Base-by-base conservation (phyloP, 2,888 invertebrate species). In the Cheilosia vulpina region DNA sequence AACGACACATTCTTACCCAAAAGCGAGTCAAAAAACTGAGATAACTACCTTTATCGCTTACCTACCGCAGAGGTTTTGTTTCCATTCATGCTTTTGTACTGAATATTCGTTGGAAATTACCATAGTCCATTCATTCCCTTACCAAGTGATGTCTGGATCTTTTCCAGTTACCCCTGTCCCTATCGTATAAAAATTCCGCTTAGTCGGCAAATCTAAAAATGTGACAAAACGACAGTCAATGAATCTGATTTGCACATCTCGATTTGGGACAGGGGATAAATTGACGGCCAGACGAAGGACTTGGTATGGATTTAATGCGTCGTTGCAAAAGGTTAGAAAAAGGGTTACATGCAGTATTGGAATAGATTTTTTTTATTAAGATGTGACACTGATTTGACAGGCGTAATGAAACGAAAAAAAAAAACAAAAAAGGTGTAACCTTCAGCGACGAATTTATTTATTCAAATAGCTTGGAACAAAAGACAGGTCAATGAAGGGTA, bases 361-460 rank as follows among this genome's bases (percentile, higher is more conserved):
- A 21, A 13, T 50, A 50, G 50, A 13, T 11, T 24, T 21, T 52
- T 24, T 17, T 15, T 31, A n/a, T 52, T 24, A 11, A 24, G 13
- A 52, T 52, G 15, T 52, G 52, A 27, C 52, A 24, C 27, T 52
- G 52, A 52, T 52, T 52, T 52, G 52, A 52, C 52, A 52, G 52
- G 5, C 1, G 24, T 52, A 52, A 52, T 52, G 52, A 52, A 24
- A 27, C 24, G 24, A 24, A 52, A 27, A 52, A 45, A 52, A 52
- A 52, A 27, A 27, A 45, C 27, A 17, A 34, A 34, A 38, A 13
- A 34, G 21, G 43, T 24, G 50, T 19, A 21, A 55, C 9, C 19
- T 50, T 50, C 2, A 6, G 13, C 17, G 17, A 17, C 7, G 52
- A 21, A 21, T 24, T 27, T 5, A 24, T 15, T 15, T 24, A 52